Conservation (phyloP, 2,888 invertebrate species). For the Seladonia tumulorum region DNA sequence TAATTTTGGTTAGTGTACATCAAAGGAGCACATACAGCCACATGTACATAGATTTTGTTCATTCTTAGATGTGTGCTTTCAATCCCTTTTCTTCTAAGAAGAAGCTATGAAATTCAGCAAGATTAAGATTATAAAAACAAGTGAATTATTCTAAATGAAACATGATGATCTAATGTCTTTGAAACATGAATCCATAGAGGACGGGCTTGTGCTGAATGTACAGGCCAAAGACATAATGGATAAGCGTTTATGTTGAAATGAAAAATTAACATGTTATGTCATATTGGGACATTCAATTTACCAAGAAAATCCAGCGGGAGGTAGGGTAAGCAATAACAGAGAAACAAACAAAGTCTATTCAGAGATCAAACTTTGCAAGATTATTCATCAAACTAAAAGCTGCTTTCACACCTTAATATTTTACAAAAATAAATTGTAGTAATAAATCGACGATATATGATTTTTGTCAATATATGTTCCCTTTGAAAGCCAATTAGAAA, state of each 20-base stretch:
- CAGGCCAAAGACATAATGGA: conserved; percentile 64
- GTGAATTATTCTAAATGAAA: conserved; percentile 51
- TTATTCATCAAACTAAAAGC: conserved; percentile 64
- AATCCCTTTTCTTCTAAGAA: conserved; percentile 52
- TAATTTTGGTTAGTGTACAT: conserved; percentile 14
- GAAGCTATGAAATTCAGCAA: conserved; percentile 51
- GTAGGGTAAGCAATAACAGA: conserved; percentile 84
- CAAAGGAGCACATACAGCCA: conserved; percentile 22
- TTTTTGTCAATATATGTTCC: conserved; percentile 30
- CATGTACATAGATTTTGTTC: conserved; percentile 22
- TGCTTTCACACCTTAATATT: conserved; percentile 50
- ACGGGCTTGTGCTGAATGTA: conserved; percentile 80
- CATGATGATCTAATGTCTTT: conserved; percentile 76
- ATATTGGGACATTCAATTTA: conserved; percentile 84
- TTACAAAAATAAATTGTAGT: conserved; percentile 43
- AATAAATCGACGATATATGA: conserved; percentile 33
- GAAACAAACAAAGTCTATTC: conserved; percentile 83
- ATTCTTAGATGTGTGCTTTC: conserved; percentile 59
- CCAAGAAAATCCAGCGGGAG: conserved; percentile 84
- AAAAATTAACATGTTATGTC: conserved; percentile 73
- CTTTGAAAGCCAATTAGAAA: conserved; percentile 34
- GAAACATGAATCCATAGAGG: conserved; percentile 81
- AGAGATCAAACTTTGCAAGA: conserved; percentile 77
- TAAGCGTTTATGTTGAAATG: conserved; percentile 63
- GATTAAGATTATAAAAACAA: conserved; percentile 43